These are phyloP conservation scores for Physella acuta DNA, from an alignment of 1,140 invertebrate genomes.

Conservation along the genomic window DNA sequence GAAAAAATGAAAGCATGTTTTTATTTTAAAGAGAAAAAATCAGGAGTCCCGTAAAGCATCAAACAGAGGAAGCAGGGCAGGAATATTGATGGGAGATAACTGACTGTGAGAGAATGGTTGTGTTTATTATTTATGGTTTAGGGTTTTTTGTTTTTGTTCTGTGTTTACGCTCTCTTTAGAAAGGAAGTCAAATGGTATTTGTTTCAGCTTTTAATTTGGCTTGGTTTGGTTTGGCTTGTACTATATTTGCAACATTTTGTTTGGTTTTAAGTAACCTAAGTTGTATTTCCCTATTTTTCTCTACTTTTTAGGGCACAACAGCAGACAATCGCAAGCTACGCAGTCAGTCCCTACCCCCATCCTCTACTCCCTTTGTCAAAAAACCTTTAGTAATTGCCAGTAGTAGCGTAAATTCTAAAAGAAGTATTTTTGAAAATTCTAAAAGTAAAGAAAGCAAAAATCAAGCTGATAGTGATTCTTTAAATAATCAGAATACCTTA, in stretches of 20 bases:
- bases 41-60: background rate
- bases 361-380: background rate
- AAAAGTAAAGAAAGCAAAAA: conserved; percentile 7
- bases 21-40: background rate
- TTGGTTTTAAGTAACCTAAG: no score
- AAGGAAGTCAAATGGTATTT: no score
- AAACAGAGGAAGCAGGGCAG: background rate
- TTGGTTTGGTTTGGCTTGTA: no score
- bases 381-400: background rate
- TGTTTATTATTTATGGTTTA: no score
- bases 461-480: no score
- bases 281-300: no score
- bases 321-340: background rate
- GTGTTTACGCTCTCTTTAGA: no score
- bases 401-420: conserved; percentile 6
- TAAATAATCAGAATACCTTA: no score
- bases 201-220: no score
- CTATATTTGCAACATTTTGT: no score
- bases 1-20: no score
- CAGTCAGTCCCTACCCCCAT: conserved; percentile 20
- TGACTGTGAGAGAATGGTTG: conserved; percentile 5
- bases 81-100: conserved; percentile 9
- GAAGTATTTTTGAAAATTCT: conserved; percentile 2
- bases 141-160: no score
- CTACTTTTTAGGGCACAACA: conserved; percentile 4